Evolutionary conservation across 2,888 invertebrate species (phyloP), one percentile per base, ranked within the genome.

Genomic region (Pycnomerus fuliginosus): DNA sequence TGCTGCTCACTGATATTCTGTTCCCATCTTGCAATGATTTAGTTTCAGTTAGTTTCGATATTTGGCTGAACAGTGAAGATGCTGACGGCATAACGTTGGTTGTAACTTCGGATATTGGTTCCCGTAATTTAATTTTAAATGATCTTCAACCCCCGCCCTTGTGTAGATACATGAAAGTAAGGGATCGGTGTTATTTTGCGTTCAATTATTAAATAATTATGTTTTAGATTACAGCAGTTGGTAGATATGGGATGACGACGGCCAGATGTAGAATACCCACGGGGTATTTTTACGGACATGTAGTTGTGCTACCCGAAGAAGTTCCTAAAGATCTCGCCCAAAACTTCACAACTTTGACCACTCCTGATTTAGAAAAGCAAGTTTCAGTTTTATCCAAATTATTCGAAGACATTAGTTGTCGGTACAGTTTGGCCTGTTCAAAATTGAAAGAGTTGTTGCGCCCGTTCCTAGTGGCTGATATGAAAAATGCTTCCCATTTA

Each of bases 231-330:
- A 94, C 93, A 17, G 89, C 90, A 1, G 90, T 93, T 55, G 94
- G 93, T 5, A 81, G 92, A 7, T 92, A 92, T 65, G 93, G 93
- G 29, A 91, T 92, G 87, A 87, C 90, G 14, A 87, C 91, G 0
- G 88, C 90, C 39, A 83, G 90, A 56, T 92, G 92, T 62, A 85
- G 89, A 73, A 91, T 95, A 50, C 92, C 94, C 0, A 76, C 94
- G 22, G 95, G 94, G n/a, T 86, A 87, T 72, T 95, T 94, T 72
- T 95, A 90, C 68, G 95, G 95, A 0, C 93, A 94, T 69, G 82
- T 90, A 24, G 84, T 89, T 2, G 81, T 90, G 43, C 75, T 92
- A 32, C 76, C 76, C 0, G 76, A 76, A 39, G 76, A 77, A 62
- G 68, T 75, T 48, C 74, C 75, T 12, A 64, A 65, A 1, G 75